Conservation (phyloP, 2,113 vertebrate genomes). For the Eira barbara region DNA sequence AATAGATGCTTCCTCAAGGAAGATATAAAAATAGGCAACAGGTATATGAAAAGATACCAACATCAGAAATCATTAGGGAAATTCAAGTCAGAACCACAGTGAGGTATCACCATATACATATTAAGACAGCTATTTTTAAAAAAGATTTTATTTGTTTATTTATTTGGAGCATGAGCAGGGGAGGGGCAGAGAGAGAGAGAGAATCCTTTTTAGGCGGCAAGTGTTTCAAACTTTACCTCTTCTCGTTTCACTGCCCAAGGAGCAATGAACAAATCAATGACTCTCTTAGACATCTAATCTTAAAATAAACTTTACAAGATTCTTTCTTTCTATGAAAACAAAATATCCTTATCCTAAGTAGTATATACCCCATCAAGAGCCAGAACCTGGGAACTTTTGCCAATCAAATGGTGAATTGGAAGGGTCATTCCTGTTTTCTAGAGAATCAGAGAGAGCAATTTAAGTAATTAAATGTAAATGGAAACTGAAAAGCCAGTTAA, state of each 20-base stretch:
- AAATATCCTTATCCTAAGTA: neutral
- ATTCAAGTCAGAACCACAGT: neutral
- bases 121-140: neutral
- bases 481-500: constrained; percentile 2
- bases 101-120: neutral
- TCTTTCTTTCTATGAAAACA: neutral
- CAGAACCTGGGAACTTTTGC: neutral
- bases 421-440: neutral
- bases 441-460: neutral
- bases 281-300: neutral
- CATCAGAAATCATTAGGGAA: neutral
- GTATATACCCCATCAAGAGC: neutral
- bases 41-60: neutral
- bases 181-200: neutral
- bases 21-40: neutral
- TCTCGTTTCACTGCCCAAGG: neutral
- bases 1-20: neutral
- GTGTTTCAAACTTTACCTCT: neutral
- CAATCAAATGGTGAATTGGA: neutral
- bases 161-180: neutral
- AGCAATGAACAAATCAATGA: neutral
- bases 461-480: neutral
- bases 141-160: neutral
- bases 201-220: neutral
- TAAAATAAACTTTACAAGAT: neutral